Evolutionary conservation across 1,140 invertebrate species (phyloP), one percentile per base, ranked within the genome.

Genomic region (Nasonia giraulti): DNA sequence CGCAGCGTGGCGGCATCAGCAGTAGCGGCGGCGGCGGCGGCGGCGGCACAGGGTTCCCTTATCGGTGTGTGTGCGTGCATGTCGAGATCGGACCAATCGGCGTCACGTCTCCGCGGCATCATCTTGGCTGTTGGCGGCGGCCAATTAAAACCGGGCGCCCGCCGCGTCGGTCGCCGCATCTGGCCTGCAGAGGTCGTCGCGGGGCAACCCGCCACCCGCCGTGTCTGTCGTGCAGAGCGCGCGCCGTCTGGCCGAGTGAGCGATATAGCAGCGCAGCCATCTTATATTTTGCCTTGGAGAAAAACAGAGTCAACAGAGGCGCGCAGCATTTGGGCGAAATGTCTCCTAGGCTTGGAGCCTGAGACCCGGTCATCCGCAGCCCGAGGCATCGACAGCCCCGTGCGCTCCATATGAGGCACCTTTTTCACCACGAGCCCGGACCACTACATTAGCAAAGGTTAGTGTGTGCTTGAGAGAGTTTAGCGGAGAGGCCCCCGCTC

Each of bases 211-310:
- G 40, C 40, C 40, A 44, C 40, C 40, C 40, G 40, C 40, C 14
- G 47, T 50, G 47, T 20, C 12, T 62, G 55, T 44, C 33, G n/a
- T 47, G 40, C 76, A 20, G 33, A 33, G 68, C 68, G 23, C 40
- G 71, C 84, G 79, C 79, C 78, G 71, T 69, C 77, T 80, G 71
- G 47, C 66, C 69, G 78, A 80, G 78, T 33, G 71, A 80, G 78
- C 55, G 78, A 81, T 85, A 85, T 85, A 85, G 83, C 78, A 91
- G 55, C 23, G 91, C 91, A 92, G 92, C 92, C 92, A 93, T 93
- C 92, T 93, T 93, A 93, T 93, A 93, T 93, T 93, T 93, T 93
- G 92, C 91, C 92, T 93, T 91, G 87, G 90, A 93, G 92, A 93
- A 93, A 93, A 93, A 93, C 92, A 93, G 91, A 91, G 92, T 93